Percentiles rank a stretch among this genome's conserved stretches.
These are phyloP conservation scores for Petrolisthes manimaculis DNA, from an alignment of 2,888 invertebrate genomes.

Conservation along the genomic window DNA sequence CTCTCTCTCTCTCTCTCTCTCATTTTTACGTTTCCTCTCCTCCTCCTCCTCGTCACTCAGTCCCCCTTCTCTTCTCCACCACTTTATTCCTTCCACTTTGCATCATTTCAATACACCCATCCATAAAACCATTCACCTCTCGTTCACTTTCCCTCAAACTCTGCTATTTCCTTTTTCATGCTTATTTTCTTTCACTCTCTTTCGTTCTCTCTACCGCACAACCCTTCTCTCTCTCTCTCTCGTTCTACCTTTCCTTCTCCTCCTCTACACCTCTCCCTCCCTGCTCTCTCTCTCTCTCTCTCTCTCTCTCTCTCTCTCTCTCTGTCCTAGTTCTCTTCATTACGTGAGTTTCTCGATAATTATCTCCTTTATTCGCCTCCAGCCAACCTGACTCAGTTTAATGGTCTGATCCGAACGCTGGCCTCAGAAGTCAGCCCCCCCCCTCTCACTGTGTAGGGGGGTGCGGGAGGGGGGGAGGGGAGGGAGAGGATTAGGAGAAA, in stretches of 20 bases:
- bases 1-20: not conserved
- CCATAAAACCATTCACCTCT: no score
- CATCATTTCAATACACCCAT: no score
- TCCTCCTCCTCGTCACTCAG: not conserved
- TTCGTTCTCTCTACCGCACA: not conserved
- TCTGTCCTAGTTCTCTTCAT: no score
- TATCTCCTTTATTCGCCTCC: conserved; percentile 39
- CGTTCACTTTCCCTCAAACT: not conserved
- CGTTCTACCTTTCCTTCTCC: not conserved
- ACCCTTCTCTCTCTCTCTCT: not conserved
- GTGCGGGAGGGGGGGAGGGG: conserved; percentile 6
- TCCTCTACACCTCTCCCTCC: not conserved
- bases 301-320: conserved; percentile 38
- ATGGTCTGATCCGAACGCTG: conserved; percentile 16
- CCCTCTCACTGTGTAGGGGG: not conserved
- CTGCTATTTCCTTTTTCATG: not conserved
- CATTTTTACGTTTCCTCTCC: not conserved
- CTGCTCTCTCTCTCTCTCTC: not conserved
- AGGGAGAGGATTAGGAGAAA: not conserved
- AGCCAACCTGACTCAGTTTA: conserved; percentile 27
- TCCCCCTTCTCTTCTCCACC: not conserved
- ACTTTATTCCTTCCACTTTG: not conserved
- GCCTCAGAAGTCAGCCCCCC: not conserved
- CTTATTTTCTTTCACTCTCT: not conserved
- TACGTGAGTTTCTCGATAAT: conserved; percentile 46